Percentiles rank a stretch among this genome's conserved stretches.
Evolutionary conservation across 2,797 vertebrate genomes (phyloP).

Genomic region (Hipposideros larvatus): DNA sequence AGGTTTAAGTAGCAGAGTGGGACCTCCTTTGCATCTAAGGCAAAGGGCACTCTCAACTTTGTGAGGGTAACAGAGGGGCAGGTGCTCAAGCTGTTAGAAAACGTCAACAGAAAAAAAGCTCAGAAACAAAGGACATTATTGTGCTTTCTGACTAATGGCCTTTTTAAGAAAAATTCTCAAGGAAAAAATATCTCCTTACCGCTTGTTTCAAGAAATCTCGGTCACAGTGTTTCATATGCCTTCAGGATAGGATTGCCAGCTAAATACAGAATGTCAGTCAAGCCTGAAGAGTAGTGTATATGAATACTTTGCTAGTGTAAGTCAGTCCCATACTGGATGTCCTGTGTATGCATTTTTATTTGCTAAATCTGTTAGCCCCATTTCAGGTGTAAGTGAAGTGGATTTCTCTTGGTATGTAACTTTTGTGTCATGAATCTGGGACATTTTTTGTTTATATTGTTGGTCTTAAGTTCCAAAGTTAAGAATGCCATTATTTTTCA

Average conservation of each 20-base stretch:
- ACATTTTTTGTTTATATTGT: neutral
- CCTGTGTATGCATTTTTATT: neutral
- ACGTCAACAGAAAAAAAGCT: neutral
- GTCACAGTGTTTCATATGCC: neutral
- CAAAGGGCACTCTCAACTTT: fast-evolving
- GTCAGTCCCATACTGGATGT: neutral
- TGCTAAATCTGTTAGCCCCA: neutral
- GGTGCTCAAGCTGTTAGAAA: neutral
- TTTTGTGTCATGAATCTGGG: neutral
- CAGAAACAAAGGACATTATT: neutral
- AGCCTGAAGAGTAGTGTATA: fast-evolving
- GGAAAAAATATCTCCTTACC: neutral
- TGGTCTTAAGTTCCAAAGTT: neutral
- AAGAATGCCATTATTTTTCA: neutral
- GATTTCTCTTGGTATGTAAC: neutral
- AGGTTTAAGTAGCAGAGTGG: neutral
- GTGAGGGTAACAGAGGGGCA: neutral
- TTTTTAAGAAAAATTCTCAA: neutral
- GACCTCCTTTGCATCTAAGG: neutral
- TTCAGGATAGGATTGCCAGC: neutral
- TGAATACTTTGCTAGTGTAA: no score
- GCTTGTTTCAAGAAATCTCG: neutral
- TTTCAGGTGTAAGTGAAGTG: fast-evolving
- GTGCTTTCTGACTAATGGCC: neutral
- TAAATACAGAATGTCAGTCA: fast-evolving